Conservation (phyloP, 2,113 vertebrate genomes). For the Bos indicus region DNA sequence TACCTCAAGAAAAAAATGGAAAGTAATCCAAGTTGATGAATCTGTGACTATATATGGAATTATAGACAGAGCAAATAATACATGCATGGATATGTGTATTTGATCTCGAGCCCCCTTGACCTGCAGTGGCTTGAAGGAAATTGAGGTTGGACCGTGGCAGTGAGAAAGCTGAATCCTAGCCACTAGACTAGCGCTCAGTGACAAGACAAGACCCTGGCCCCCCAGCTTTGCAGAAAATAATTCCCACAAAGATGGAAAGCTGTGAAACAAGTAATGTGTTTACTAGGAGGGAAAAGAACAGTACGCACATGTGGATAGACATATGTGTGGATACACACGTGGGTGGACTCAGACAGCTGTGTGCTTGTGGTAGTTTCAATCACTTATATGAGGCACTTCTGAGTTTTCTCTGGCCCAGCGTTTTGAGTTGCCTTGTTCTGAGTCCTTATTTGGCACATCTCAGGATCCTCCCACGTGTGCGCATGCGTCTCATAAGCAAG, state of each 20-base stretch:
- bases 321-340: accelerated
- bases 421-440: background rate
- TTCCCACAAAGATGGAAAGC: background rate
- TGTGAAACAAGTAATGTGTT: background rate
- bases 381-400: background rate
- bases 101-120: background rate
- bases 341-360: accelerated
- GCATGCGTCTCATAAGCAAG: accelerated
- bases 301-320: accelerated
- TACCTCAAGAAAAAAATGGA: background rate
- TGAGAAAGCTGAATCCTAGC: background rate
- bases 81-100: background rate
- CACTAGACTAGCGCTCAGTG: background rate
- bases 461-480: background rate
- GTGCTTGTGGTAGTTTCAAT: background rate
- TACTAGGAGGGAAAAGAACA: background rate
- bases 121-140: background rate
- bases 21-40: background rate
- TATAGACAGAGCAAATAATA: background rate
- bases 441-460: background rate
- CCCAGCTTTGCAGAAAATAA: background rate
- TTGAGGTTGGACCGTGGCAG: background rate
- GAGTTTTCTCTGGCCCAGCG: background rate
- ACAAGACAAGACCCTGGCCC: background rate
- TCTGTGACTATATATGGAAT: background rate